Percentiles rank a stretch among this genome's conserved stretches.
phyloP scores from a whole-genome alignment of 2,888 invertebrate species.

The Oconnorella tubifera region DNA sequence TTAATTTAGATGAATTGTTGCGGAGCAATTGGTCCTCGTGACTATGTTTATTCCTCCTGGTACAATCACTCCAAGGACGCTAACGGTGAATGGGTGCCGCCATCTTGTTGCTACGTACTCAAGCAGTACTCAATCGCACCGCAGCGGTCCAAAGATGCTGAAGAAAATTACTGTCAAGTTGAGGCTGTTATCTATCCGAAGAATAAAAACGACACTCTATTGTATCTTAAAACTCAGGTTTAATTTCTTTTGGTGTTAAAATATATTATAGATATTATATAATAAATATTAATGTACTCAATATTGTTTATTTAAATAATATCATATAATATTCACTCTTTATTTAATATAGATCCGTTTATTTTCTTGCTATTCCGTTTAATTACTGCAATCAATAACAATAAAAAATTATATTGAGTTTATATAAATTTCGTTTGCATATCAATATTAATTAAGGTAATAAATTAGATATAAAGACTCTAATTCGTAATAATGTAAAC shows the following conservation, averaged over 20 bases:
- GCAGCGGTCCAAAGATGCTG: background rate
- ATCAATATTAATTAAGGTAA: too few species aligned
- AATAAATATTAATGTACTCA: too few species aligned
- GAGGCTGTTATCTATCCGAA: constrained; percentile 8
- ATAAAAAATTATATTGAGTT: too few species aligned
- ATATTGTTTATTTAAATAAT: too few species aligned
- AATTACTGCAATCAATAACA: too few species aligned
- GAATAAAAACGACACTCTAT: constrained; percentile 8
- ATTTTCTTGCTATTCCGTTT: too few species aligned
- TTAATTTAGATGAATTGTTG: constrained; percentile 29
- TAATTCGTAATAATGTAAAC: too few species aligned
- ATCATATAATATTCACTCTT: too few species aligned
- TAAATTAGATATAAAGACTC: too few species aligned
- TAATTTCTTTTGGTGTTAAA: too few species aligned
- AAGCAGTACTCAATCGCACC: background rate
- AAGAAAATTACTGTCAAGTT: constrained; percentile 15
- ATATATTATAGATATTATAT: background rate
- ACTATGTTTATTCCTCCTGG: constrained; percentile 26
- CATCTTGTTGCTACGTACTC: constrained; percentile 21
- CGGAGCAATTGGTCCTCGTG: constrained; percentile 24
- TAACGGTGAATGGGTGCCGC: constrained; percentile 19
- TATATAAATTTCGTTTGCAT: too few species aligned
- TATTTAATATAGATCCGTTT: too few species aligned
- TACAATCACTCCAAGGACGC: constrained; percentile 20
- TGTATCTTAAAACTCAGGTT: constrained; percentile 12